Evolutionary conservation across 2,113 vertebrate species (phyloP).

Genomic region (Taurulus bubalis): DNA sequence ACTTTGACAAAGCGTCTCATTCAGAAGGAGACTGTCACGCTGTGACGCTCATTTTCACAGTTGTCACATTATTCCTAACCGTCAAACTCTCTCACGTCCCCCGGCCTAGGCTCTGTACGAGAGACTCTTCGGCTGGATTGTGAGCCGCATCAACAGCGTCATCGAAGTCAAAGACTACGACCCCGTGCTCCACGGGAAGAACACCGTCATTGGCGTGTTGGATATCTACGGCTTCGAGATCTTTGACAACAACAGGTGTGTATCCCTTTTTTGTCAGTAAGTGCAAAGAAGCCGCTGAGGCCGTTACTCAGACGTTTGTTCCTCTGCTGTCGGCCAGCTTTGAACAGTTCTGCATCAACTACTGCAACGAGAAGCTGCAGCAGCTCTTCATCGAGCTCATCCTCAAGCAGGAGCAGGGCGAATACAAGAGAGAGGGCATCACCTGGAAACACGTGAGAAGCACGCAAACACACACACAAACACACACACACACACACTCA

Average conservation of each 20-base stretch:
- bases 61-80: neutral
- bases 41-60: slow-evolving; percentile 19
- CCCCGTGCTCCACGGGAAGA: slow-evolving; percentile 90
- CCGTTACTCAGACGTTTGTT: slow-evolving; percentile 27
- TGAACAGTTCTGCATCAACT: slow-evolving; percentile 96
- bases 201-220: slow-evolving; percentile 93
- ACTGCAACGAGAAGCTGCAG: slow-evolving; percentile 93
- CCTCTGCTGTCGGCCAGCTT: slow-evolving; percentile 80
- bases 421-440: slow-evolving; percentile 92
- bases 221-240: slow-evolving; percentile 98
- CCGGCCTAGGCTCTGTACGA: slow-evolving; percentile 91
- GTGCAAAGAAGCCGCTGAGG: neutral
- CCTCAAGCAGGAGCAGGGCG: slow-evolving; percentile 91
- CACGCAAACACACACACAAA: slow-evolving; percentile 15
- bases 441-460: slow-evolving; percentile 89
- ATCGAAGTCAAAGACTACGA: slow-evolving; percentile 89
- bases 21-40: too few relatives aligned
- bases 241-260: slow-evolving; percentile 93
- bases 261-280: neutral
- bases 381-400: slow-evolving; percentile 95
- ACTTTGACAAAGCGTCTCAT: neutral
- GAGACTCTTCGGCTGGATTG: slow-evolving; percentile 93
- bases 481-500: neutral
- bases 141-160: slow-evolving; percentile 87
- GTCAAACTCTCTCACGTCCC: neutral